Evolutionary conservation across 2,113 vertebrate genomes (phyloP).

Genomic region (Macquaria australasica): DNA sequence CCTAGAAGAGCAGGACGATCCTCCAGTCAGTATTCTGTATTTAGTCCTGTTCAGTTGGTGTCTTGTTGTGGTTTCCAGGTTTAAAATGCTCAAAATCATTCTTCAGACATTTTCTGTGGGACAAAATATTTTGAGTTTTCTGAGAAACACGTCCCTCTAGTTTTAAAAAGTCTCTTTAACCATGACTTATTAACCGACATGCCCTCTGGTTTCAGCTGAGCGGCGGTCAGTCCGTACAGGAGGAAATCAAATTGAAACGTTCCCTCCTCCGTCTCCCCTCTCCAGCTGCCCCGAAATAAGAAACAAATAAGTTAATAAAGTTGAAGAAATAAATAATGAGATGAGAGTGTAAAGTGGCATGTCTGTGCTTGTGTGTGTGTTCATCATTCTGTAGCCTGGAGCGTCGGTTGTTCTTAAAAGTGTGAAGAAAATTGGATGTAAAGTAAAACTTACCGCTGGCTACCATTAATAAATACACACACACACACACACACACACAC

Average conservation of each 20-base stretch:
- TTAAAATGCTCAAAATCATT: not conserved
- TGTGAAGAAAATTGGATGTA: conserved; percentile 36
- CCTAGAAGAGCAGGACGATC: too few species aligned
- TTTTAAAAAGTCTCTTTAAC: not conserved
- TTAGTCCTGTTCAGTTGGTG: too few species aligned
- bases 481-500: conserved; percentile 18
- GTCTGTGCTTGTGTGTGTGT: not conserved
- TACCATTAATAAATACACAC: conserved; percentile 32
- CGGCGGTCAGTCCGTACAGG: too few species aligned
- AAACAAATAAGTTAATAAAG: not conserved
- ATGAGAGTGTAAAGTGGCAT: not conserved
- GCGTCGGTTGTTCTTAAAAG: conserved; percentile 5
- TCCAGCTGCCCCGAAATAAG: conserved; percentile 1
- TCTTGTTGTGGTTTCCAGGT: too few species aligned
- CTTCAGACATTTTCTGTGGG: not conserved
- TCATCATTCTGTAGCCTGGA: not conserved
- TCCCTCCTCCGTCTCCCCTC: not conserved
- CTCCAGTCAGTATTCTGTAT: too few species aligned
- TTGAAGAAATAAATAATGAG: conserved; percentile 5
- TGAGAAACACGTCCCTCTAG: too few species aligned
- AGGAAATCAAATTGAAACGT: too few species aligned
- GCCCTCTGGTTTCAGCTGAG: not conserved
- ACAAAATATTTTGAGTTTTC: too few species aligned
- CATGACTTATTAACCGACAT: not conserved
- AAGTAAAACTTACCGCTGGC: conserved; percentile 17